These are phyloP conservation scores for Amphiprion ocellaris DNA, from an alignment of 2,113 vertebrate species.

Conservation along the genomic window DNA sequence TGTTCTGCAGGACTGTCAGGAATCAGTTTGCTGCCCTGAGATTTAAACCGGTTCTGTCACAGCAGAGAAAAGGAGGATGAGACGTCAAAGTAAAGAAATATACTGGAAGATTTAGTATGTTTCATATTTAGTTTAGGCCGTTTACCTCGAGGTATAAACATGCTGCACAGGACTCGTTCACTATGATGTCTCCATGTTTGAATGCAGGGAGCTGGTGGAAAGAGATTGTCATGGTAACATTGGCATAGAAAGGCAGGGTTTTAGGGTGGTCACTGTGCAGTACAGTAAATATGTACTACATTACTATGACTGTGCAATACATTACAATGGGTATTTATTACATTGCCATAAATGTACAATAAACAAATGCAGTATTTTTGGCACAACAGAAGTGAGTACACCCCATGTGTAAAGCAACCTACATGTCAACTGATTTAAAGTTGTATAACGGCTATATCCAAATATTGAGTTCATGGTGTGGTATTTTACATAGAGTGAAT, in stretches of 20 bases:
- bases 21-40: conserved; percentile 74
- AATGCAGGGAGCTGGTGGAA: conserved; percentile 73
- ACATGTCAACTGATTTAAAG: no score
- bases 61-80: background rate
- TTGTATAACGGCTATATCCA: no score
- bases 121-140: background rate
- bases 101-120: background rate
- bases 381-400: no score
- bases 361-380: no score
- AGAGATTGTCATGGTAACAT: background rate
- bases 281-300: no score
- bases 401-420: no score
- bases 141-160: conserved; percentile 83
- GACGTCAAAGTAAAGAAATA: background rate
- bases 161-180: conserved; percentile 73
- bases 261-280: no score
- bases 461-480: no score
- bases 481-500: no score
- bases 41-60: conserved; percentile 73
- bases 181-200: conserved; percentile 68
- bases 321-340: no score
- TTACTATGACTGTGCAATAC: no score
- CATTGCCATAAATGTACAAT: no score
- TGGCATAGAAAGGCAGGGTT: background rate
- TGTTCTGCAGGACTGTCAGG: conserved; percentile 69